These are phyloP conservation scores for Branchipolynoe longqiensis DNA, from an alignment of 2,888 invertebrate species.

Conservation along the genomic window DNA sequence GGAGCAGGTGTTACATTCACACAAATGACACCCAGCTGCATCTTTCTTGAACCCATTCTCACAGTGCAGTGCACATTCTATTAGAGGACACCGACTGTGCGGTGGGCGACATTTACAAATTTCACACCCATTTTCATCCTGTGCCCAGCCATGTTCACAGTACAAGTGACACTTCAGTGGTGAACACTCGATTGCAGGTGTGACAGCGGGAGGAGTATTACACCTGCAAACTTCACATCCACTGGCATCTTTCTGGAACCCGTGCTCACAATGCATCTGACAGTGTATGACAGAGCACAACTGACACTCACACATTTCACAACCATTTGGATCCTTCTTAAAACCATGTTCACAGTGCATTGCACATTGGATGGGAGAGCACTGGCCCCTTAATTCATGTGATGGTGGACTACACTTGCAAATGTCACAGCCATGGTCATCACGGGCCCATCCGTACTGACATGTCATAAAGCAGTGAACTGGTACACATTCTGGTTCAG, in stretches of 20 bases:
- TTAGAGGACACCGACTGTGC: slow-evolving; percentile 26
- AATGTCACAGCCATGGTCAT: slow-evolving; percentile 49
- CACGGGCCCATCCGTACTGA: not conserved
- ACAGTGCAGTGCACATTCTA: slow-evolving; percentile 54
- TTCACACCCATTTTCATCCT: slow-evolving; percentile 51
- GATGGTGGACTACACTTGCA: slow-evolving; percentile 52
- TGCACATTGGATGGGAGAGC: not conserved
- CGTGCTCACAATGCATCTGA: slow-evolving; percentile 54
- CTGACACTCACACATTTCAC: slow-evolving; percentile 29
- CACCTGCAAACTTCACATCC: slow-evolving; percentile 53
- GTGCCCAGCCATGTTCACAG: slow-evolving; percentile 60
- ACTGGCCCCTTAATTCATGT: no score
- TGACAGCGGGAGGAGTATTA: not conserved
- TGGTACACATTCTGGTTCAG: not conserved
- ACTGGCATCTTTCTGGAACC: slow-evolving; percentile 57
- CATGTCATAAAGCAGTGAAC: slow-evolving; percentile 9
- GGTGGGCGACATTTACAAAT: slow-evolving; percentile 53
- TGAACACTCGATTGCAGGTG: slow-evolving; percentile 21
- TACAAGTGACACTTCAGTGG: slow-evolving; percentile 53
- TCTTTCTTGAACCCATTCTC: slow-evolving; percentile 59
- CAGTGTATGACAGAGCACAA: slow-evolving; percentile 35
- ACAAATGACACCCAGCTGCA: slow-evolving; percentile 45
- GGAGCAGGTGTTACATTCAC: slow-evolving; percentile 47
- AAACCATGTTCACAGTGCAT: slow-evolving; percentile 59
- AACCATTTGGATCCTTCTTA: slow-evolving; percentile 58